A percentile compares a stretch with the other conserved stretches of the same genome.
phyloP scores from a whole-genome alignment of 2,797 vertebrate genomes.

The Chaetodon trifasciatus region DNA sequence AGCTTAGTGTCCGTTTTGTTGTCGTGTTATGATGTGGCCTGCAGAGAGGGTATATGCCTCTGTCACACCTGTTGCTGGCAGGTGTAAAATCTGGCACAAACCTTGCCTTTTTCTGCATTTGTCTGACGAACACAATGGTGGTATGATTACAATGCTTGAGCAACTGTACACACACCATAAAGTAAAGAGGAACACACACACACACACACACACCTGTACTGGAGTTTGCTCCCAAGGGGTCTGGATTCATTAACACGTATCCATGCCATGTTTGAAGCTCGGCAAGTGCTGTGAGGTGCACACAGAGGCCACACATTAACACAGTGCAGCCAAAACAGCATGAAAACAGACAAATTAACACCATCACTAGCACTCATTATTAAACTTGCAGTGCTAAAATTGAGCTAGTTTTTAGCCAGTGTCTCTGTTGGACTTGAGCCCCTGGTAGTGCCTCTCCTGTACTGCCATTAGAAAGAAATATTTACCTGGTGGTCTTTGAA shows the following conservation, averaged over 20 bases:
- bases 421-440: neutral
- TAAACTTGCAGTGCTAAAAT: neutral
- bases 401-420: neutral
- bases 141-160: slow-evolving; percentile 11
- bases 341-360: slow-evolving; percentile 13
- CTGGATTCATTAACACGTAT: slow-evolving; percentile 55
- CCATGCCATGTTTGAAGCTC: slow-evolving; percentile 36
- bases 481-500: neutral
- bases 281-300: slow-evolving; percentile 28
- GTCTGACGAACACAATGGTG: neutral
- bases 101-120: neutral
- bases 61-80: neutral
- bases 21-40: slow-evolving; percentile 17
- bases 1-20: neutral
- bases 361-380: neutral
- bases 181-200: neutral
- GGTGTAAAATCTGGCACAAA: slow-evolving; percentile 1
- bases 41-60: slow-evolving; percentile 15
- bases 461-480: neutral
- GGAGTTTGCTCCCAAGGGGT: slow-evolving; percentile 21
- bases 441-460: neutral
- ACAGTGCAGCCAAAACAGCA: slow-evolving; percentile 20
- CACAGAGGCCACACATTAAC: slow-evolving; percentile 24
- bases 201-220: slow-evolving; percentile 9
- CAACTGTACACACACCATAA: neutral